Evolutionary conservation across 2,888 invertebrate species (phyloP), one percentile per base, ranked within the genome.

Genomic region (Phania funesta): DNA sequence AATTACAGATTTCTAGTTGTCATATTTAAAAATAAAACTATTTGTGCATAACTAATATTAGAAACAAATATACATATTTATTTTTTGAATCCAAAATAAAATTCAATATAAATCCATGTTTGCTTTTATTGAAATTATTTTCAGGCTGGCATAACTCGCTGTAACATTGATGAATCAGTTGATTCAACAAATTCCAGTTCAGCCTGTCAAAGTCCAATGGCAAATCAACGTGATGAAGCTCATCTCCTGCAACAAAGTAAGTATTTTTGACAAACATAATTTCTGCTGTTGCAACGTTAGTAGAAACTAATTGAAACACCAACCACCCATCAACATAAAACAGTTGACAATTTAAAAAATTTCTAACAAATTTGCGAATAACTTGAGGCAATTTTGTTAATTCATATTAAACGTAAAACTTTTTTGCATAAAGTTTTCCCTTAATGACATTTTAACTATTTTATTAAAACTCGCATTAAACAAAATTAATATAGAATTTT

Each of bases 81-180:
- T 26, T 5, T 26, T 26, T 26, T 26, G 3, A 26, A 26, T 5
- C 35, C 2, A 13, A 11, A 35, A 1, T 11, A 1, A 35, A 35
- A 35, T 1, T 3, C 9, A 16, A 16, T 58, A 1, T 41, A 44
- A 18, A 32, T 32, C 46, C 8, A 38, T 46, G 26, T 18, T 41
- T 50, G 16, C 0, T 24, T 52, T 58, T 26, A 29, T 29, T 44
- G 24, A 35, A 35, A 20, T 13, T 20, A 5, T 60, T 67, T 84
- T 56, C 38, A 91, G 91, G 91, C 90, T 35, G 91, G 91, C 78
- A 89, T 91, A 70, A 91, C 91, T 48, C 88, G 91, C n/a, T 91
- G 90, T 84, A 91, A 91, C 80, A 87, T 91, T 67, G 91, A 91
- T 83, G 91, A 91, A 79, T 91, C 91, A 35, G 87, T 90, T 35